These are phyloP conservation scores for Urocitellus parryii DNA, from an alignment of 2,113 vertebrate species.

Conservation along the genomic window DNA sequence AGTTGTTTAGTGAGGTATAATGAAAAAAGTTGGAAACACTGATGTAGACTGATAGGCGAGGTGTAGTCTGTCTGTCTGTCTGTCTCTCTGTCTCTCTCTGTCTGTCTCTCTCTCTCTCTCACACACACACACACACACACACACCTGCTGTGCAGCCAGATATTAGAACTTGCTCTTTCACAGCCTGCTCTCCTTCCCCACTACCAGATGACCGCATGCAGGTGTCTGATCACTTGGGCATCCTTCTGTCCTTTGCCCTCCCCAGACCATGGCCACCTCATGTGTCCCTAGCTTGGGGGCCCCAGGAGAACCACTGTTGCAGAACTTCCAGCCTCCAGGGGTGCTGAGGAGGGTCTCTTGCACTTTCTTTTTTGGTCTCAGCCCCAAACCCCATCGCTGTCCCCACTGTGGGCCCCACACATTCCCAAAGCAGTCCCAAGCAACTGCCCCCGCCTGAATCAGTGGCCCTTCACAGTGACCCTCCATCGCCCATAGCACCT, in stretches of 20 bases:
- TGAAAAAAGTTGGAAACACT: background rate
- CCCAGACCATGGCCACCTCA: background rate
- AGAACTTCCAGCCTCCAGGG: background rate
- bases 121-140: background rate
- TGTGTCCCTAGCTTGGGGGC: background rate
- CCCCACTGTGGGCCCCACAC: background rate
- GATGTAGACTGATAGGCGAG: background rate
- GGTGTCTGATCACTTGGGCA: background rate
- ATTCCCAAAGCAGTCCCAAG: background rate
- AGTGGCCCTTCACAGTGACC: background rate
- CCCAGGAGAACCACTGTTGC: background rate
- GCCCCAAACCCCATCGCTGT: background rate
- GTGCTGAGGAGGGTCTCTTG: too few relatives aligned
- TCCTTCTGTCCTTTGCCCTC: background rate
- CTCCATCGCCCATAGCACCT: background rate
- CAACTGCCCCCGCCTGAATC: background rate
- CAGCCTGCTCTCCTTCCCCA: background rate
- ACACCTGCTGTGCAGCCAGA: background rate
- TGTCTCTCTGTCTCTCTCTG: too few relatives aligned
- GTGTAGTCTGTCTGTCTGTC: background rate
- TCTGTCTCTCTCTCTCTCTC: too few relatives aligned
- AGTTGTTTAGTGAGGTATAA: background rate
- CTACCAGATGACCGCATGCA: background rate
- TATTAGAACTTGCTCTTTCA: background rate
- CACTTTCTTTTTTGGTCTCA: background rate